Evolutionary conservation across 2,113 vertebrate genomes (phyloP).

Genomic region (Echinops telfairi): DNA sequence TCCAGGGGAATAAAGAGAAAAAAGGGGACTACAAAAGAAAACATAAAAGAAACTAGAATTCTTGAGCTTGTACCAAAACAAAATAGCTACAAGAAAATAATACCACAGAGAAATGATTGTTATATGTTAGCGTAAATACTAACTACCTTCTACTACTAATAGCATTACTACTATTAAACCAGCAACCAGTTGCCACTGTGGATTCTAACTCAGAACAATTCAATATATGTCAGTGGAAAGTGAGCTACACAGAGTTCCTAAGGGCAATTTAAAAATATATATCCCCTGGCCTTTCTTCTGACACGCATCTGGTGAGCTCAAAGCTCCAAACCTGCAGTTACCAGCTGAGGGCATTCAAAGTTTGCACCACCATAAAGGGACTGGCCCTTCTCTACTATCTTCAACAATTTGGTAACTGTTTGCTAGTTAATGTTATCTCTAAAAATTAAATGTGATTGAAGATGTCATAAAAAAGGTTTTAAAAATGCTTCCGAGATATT

Average conservation of each 20-base stretch:
- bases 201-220: neutral
- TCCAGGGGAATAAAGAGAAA: neutral
- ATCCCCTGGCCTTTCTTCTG: neutral
- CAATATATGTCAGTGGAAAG: neutral
- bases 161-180: neutral
- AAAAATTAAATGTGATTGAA: constrained; percentile 55
- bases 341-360: neutral
- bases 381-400: neutral
- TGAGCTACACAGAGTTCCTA: neutral
- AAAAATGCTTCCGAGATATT: constrained; percentile 47
- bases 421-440: constrained; percentile 12
- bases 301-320: neutral
- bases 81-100: neutral
- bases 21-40: neutral
- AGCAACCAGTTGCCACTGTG: neutral
- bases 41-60: neutral
- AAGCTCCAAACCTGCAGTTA: neutral
- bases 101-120: neutral
- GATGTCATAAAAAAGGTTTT: neutral
- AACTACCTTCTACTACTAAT: constrained; percentile 17
- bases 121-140: neutral
- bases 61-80: neutral
- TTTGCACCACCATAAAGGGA: neutral
- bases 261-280: neutral
- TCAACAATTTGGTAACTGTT: constrained; percentile 57